Evolutionary conservation across 2,888 invertebrate genomes (phyloP), one percentile per base, ranked within the genome.

Genomic region (Drosophila pseudotalamancana): DNA sequence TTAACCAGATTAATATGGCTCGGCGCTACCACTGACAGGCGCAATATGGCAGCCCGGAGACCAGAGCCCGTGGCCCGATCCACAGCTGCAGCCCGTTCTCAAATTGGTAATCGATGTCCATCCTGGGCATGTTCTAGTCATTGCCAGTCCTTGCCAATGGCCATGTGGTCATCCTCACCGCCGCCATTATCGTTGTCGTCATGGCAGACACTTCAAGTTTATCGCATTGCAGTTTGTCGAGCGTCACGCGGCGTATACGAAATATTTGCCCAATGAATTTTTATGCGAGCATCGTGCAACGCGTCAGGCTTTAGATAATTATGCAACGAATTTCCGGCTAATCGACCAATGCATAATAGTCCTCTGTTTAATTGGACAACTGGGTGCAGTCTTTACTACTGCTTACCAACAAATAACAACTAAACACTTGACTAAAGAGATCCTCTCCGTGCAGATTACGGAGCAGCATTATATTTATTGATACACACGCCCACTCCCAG

Each of bases 1-100:
- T 91, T 91, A 91, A 91, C 89, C 88, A 91, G 91, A 91, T 91
- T 91, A 90, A 91, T 91, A 91, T 89, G 85, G 87, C 89, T 85
- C 87, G 82, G 88, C 90, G 84, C 82, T 80, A 88, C 77, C 87
- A 81, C 74, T 84, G 91, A 89, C 90, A 90, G 86, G 76, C 79
- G 72, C 83, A 83, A 87, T 86, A 84, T 77, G 71, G 69, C 51
- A 65, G 62, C 6, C 51, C 25, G 37, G 39, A 51, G 34, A 39
- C 27, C 49, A 27, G 12, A 34, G 25, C 16, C 45, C 55, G 37
- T 37, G 40, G 37, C 65, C 9, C 72, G 35, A n/a, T n/a, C n/a
- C n/a, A n/a, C 71, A 75, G 53, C 61, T 57, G 54, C 43, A 53
- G 66, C 48, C 64, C 54, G 46, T 54, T 46, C 48, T 53, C 56